phyloP scores from a whole-genome alignment of 1,140 invertebrate genomes.

The Sminthurides bifidus region DNA sequence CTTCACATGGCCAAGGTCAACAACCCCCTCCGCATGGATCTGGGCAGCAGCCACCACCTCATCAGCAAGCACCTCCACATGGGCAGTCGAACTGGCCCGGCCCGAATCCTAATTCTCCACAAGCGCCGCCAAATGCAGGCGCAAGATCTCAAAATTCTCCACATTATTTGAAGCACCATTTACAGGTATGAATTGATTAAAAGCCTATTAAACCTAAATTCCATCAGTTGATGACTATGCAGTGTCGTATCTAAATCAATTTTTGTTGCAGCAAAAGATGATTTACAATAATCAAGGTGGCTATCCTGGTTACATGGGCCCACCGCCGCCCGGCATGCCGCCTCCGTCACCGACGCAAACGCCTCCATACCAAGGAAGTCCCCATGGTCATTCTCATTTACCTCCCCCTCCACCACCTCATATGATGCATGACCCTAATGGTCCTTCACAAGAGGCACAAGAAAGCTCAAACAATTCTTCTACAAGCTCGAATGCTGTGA shows the following conservation, averaged over 20 bases:
- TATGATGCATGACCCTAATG: constrained; percentile 34
- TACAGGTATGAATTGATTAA: constrained; percentile 34
- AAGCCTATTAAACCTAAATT: constrained; percentile 28
- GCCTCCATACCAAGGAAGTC: constrained; percentile 44
- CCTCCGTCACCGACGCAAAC: constrained; percentile 37
- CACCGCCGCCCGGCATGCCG: constrained; percentile 31
- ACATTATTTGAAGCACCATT: constrained; percentile 56
- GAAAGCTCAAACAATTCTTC: constrained; percentile 3
- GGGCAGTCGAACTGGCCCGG: constrained; percentile 19
- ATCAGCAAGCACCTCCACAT: constrained; percentile 23
- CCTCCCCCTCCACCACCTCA: constrained; percentile 40
- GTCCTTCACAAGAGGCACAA: constrained; percentile 29
- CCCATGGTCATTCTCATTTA: constrained; percentile 47
- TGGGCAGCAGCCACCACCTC: constrained; percentile 26
- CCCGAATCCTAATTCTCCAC: constrained; percentile 15
- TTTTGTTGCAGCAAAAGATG: constrained; percentile 47
- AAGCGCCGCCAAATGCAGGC: constrained; percentile 16
- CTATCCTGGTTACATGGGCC: constrained; percentile 39
- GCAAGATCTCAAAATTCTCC: constrained; percentile 33
- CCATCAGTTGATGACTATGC: constrained; percentile 13
- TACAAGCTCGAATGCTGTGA: constrained; percentile 2
- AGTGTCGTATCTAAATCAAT: background rate
- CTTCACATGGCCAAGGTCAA: constrained; percentile 19
- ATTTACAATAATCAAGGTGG: constrained; percentile 45
- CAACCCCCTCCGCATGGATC: constrained; percentile 23